A percentile compares a stretch with the other conserved stretches of the same genome.
phyloP scores from a whole-genome alignment of 92 coral and sea anemone species.

The Porites divaricata region DNA sequence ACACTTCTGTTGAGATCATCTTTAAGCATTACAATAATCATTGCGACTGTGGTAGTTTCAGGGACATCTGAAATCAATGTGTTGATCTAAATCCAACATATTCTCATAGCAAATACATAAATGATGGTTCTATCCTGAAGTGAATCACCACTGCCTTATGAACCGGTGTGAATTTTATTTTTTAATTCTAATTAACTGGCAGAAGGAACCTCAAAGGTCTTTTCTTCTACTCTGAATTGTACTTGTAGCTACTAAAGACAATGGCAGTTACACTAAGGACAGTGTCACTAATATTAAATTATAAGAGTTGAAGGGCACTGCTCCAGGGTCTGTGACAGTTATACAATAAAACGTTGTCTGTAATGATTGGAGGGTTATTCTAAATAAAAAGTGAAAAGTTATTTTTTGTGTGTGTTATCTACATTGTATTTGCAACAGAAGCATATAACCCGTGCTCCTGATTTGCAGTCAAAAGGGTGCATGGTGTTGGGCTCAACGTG shows the following conservation, averaged over 20 bases:
- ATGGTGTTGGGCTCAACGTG: too few species aligned
- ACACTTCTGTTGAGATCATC: too few species aligned
- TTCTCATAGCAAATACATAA: neutral
- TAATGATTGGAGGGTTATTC: constrained; percentile 21
- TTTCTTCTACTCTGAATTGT: neutral
- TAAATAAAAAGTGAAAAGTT: neutral
- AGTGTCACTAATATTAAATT: too few species aligned
- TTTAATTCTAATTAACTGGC: neutral
- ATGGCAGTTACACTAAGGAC: too few species aligned
- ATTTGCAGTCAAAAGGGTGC: too few species aligned
- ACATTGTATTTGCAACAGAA: too few species aligned
- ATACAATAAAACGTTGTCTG: neutral
- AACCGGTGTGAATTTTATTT: neutral
- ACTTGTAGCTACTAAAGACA: too few species aligned
- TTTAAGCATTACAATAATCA: neutral
- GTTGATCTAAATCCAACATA: too few species aligned
- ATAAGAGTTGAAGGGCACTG: too few species aligned
- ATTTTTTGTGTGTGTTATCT: too few species aligned
- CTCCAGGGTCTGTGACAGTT: too few species aligned
- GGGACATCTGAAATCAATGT: neutral
- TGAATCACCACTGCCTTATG: neutral
- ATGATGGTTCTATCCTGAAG: neutral
- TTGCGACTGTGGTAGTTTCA: neutral
- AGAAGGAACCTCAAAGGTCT: neutral
- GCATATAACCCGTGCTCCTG: too few species aligned